Evolutionary conservation across 2,888 invertebrate genomes (phyloP).

Genomic region (Pardosa pseudoannulata): DNA sequence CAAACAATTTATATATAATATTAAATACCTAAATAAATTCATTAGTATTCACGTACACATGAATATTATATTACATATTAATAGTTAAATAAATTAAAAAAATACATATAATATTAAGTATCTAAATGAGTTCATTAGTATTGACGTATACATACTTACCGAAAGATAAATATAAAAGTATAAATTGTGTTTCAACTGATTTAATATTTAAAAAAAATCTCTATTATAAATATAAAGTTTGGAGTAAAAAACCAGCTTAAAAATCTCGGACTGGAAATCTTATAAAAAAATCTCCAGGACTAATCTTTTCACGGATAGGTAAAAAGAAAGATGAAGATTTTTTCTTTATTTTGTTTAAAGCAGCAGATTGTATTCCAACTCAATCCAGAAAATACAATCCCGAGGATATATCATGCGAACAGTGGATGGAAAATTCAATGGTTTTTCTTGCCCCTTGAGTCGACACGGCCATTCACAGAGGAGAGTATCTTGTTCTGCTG

Average conservation of each 20-base stretch:
- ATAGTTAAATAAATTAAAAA: no score
- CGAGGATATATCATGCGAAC: slow-evolving; percentile 1
- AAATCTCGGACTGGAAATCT: background rate
- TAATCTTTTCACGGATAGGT: background rate
- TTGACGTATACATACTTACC: no score
- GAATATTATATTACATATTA: no score
- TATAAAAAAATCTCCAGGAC: background rate
- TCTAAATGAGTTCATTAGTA: no score
- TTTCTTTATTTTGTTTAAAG: background rate
- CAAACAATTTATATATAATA: no score
- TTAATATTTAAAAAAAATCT: no score
- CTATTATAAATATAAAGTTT: background rate
- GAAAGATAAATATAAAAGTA: no score
- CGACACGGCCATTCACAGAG: background rate
- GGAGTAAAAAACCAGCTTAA: slow-evolving; percentile 13
- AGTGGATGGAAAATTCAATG: background rate
- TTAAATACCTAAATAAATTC: no score
- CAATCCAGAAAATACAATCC: slow-evolving; percentile 10
- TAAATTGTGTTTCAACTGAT: no score
- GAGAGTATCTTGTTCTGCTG: background rate
- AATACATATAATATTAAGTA: no score
- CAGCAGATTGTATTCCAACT: background rate
- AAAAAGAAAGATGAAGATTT: background rate
- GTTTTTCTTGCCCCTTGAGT: slow-evolving; percentile 1
- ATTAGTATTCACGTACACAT: no score